Conservation (phyloP, 2,888 invertebrate genomes). For the Acrocyrtus sp. region DNA sequence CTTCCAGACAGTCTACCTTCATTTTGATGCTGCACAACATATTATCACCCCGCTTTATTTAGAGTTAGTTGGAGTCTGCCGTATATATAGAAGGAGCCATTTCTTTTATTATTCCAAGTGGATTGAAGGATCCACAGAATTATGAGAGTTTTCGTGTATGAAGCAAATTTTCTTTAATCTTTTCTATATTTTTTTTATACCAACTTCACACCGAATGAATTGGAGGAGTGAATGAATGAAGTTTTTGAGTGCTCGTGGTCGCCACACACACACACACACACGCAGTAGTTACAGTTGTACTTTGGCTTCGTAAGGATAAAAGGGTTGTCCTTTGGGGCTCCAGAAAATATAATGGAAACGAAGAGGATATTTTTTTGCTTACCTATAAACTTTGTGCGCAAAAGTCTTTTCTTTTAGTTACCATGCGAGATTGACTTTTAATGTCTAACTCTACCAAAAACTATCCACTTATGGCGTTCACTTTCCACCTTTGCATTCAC, state of each 20-base stretch:
- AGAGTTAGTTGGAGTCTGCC: too few relatives aligned
- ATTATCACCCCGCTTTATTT: too few relatives aligned
- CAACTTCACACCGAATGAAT: slow-evolving; percentile 11
- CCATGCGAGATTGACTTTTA: too few relatives aligned
- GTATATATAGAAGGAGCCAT: too few relatives aligned
- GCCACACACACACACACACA: slow-evolving; percentile 11
- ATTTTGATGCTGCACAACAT: too few relatives aligned
- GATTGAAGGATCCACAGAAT: slow-evolving; percentile 27
- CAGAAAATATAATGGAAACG: slow-evolving; percentile 16
- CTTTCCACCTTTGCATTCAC: slow-evolving; percentile 20
- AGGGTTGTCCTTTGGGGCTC: slow-evolving; percentile 43
- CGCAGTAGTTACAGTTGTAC: too few relatives aligned
- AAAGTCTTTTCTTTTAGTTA: background rate
- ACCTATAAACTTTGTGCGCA: slow-evolving; percentile 30
- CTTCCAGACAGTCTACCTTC: too few relatives aligned
- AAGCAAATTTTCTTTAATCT: slow-evolving; percentile 5
- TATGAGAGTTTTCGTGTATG: background rate
- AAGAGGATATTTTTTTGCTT: slow-evolving; percentile 38
- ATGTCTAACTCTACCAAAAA: too few relatives aligned
- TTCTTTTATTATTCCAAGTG: slow-evolving; percentile 30
- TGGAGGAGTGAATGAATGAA: slow-evolving; percentile 30
- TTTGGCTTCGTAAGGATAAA: slow-evolving; percentile 35
- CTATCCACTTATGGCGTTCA: too few relatives aligned
- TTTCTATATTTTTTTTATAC: background rate
- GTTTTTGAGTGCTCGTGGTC: slow-evolving; percentile 11